A percentile compares a stretch with the other conserved stretches of the same genome.
Conservation (phyloP, 92 coral and sea anemone genomes). For the Epizoanthus fatuus region DNA sequence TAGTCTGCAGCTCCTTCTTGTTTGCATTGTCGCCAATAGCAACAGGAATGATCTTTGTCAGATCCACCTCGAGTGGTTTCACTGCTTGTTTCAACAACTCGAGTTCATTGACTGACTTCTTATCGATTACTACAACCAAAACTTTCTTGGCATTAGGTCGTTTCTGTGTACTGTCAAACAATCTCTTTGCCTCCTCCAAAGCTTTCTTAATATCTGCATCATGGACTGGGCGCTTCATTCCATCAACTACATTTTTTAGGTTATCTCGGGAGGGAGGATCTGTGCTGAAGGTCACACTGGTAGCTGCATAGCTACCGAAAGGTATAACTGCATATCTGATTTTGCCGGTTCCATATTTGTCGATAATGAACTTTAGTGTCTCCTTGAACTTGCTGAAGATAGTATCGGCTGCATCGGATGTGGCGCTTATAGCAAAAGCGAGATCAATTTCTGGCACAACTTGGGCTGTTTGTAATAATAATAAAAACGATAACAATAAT, state of each 20-base stretch:
- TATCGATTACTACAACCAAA: constrained; percentile 53
- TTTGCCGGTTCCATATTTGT: constrained; percentile 68
- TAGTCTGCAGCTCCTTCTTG: constrained; percentile 29
- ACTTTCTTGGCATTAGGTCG: constrained; percentile 79
- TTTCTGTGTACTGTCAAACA: constrained; percentile 66
- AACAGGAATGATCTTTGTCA: constrained; percentile 69
- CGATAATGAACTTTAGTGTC: constrained; percentile 63
- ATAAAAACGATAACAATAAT: no score
- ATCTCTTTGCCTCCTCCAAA: constrained; percentile 64
- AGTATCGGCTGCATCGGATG: constrained; percentile 59
- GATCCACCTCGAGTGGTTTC: constrained; percentile 49
- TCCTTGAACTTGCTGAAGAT: constrained; percentile 70
- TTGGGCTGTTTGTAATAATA: constrained; percentile 6
- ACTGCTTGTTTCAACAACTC: constrained; percentile 49
- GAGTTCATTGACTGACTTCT: constrained; percentile 31
- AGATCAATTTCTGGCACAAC: constrained; percentile 70
- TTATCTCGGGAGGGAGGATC: constrained; percentile 63
- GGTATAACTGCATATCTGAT: constrained; percentile 82
- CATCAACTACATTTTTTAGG: constrained; percentile 49
- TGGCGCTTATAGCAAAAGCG: constrained; percentile 78
- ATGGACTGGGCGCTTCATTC: constrained; percentile 60
- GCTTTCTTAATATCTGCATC: constrained; percentile 73
- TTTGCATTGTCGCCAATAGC: constrained; percentile 65
- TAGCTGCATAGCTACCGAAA: constrained; percentile 68
- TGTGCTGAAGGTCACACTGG: constrained; percentile 54